phyloP scores from a whole-genome alignment of 1,140 invertebrate genomes.

The Propsilocerus akamusi region DNA sequence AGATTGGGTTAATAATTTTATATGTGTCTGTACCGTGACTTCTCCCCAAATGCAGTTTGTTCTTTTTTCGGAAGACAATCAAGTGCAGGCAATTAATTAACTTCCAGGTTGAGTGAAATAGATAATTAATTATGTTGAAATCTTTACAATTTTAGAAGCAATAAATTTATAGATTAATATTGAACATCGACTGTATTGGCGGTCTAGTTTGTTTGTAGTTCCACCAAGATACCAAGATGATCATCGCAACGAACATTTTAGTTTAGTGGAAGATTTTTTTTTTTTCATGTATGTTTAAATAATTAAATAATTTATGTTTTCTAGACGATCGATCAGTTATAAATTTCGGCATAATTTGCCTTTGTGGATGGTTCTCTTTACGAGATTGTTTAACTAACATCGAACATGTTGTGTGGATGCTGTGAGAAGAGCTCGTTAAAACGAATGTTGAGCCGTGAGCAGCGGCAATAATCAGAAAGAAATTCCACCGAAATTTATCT shows the following conservation, averaged over 20 bases:
- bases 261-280: neutral
- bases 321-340: neutral
- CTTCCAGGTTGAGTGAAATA: neutral
- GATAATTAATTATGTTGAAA: neutral
- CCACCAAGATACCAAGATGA: neutral
- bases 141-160: neutral
- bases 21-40: too few relatives aligned
- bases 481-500: neutral
- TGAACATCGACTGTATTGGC: too few relatives aligned
- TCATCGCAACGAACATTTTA: neutral
- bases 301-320: neutral
- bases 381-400: neutral
- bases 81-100: too few relatives aligned
- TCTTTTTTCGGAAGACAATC: too few relatives aligned
- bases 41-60: too few relatives aligned
- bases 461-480: neutral
- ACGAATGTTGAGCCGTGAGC: neutral
- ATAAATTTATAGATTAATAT: too few relatives aligned
- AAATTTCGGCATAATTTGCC: neutral
- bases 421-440: slow-evolving; percentile 3
- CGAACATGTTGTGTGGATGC: neutral
- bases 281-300: neutral
- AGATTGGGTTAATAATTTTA: too few relatives aligned
- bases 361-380: neutral
- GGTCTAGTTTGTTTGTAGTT: too few relatives aligned